These are phyloP conservation scores for Muscidifurax raptorellus DNA, from an alignment of 1,140 invertebrate species.

Conservation along the genomic window DNA sequence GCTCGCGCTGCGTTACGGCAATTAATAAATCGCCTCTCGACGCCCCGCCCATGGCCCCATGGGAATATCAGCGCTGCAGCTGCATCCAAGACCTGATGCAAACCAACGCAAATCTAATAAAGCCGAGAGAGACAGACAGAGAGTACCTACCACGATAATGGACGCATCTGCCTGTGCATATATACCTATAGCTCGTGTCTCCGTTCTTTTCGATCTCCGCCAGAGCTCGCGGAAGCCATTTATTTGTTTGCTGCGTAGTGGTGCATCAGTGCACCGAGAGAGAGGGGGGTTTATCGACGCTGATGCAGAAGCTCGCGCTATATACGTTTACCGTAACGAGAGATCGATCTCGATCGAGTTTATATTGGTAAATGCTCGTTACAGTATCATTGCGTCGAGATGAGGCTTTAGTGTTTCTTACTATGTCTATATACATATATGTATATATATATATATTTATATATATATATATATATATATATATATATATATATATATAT, in stretches of 20 bases:
- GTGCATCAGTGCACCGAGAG: neutral
- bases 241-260: constrained; percentile 31
- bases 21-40: constrained; percentile 49
- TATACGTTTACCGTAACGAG: constrained; percentile 26
- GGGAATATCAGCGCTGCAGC: constrained; percentile 24
- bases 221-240: constrained; percentile 46
- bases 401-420: neutral
- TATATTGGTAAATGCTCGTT: constrained; percentile 34
- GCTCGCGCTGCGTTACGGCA: constrained; percentile 46
- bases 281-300: neutral
- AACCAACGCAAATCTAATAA: neutral
- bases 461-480: too few relatives aligned
- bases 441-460: too few relatives aligned
- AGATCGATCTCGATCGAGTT: constrained; percentile 39
- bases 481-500: too few relatives aligned
- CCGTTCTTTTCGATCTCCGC: constrained; percentile 30
- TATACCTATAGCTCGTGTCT: constrained; percentile 1
- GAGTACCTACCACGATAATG: neutral
- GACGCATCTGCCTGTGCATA: neutral
- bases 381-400: constrained; percentile 2
- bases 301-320: neutral
- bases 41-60: constrained; percentile 25
- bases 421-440: too few relatives aligned
- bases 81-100: neutral
- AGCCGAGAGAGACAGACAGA: neutral